phyloP scores from a whole-genome alignment of 2,888 invertebrate genomes.

The Ectemnius continuus region DNA sequence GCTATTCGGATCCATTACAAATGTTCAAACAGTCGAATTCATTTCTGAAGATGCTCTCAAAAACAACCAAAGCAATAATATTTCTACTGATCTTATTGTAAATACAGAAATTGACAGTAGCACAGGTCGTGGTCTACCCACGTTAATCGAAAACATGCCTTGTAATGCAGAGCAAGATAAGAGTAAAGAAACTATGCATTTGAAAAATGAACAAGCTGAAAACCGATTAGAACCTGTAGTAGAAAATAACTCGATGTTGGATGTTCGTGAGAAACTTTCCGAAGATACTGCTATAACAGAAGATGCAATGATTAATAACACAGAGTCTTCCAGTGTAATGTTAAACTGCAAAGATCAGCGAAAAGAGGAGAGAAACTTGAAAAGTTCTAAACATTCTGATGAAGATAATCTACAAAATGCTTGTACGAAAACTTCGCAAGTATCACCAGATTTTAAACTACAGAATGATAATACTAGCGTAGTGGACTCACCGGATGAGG shows the following conservation, averaged over 20 bases:
- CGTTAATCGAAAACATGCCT: constrained; percentile 16
- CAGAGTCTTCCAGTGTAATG: constrained; percentile 33
- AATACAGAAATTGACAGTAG: constrained; percentile 31
- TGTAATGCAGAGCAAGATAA: not conserved
- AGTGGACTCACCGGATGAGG: constrained; percentile 22
- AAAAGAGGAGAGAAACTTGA: constrained; percentile 13
- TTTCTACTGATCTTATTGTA: constrained; percentile 43
- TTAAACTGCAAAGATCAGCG: constrained; percentile 16
- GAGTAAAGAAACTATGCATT: not conserved
- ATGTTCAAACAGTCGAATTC: not conserved
- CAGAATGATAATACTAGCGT: constrained; percentile 33
- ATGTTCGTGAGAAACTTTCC: constrained; percentile 53
- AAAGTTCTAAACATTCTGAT: constrained; percentile 19
- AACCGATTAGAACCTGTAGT: constrained; percentile 34
- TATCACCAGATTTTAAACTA: constrained; percentile 26
- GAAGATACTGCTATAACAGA: constrained; percentile 39
- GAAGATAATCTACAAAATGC: constrained; percentile 40
- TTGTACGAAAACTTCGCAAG: constrained; percentile 31
- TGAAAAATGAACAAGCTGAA: not conserved
- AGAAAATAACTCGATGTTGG: constrained; percentile 51
- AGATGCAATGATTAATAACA: constrained; percentile 41
- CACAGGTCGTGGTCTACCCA: constrained; percentile 14
- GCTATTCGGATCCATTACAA: constrained; percentile 31
- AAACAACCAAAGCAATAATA: constrained; percentile 60
- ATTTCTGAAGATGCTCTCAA: constrained; percentile 46